A percentile compares a stretch with the other conserved stretches of the same genome.
phyloP scores from a whole-genome alignment of 2,113 vertebrate genomes.

The Gavialis gangeticus region DNA sequence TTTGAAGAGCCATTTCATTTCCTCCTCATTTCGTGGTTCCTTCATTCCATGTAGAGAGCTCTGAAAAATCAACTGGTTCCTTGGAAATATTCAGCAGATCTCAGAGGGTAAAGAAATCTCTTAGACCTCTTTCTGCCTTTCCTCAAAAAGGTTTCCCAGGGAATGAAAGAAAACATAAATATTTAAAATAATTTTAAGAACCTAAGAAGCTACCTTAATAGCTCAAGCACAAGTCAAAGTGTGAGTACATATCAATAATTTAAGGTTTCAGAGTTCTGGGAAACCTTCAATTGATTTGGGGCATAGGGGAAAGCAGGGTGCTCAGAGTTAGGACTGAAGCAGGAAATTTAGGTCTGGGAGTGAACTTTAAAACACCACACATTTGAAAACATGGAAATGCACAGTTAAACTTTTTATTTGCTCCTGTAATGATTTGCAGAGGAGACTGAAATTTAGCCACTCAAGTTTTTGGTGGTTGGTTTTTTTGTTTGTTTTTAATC shows the following conservation, averaged over 20 bases:
- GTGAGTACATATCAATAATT: neutral
- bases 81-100: neutral
- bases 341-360: neutral
- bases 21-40: neutral
- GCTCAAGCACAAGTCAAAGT: neutral
- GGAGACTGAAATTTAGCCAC: neutral
- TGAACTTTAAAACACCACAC: neutral
- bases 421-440: neutral
- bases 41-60: neutral
- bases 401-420: neutral
- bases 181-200: neutral
- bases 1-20: neutral
- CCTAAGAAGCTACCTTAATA: neutral
- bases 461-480: rapidly evolving
- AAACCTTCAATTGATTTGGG: neutral
- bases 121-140: neutral
- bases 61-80: neutral
- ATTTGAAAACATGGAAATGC: neutral
- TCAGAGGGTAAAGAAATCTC: neutral
- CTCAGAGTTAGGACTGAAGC: no score
- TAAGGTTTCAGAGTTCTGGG: neutral
- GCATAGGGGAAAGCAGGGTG: neutral
- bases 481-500: neutral
- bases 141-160: neutral
- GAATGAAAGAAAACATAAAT: neutral